Conservation (phyloP, 2,888 invertebrate genomes). For the Phasia obesa region DNA sequence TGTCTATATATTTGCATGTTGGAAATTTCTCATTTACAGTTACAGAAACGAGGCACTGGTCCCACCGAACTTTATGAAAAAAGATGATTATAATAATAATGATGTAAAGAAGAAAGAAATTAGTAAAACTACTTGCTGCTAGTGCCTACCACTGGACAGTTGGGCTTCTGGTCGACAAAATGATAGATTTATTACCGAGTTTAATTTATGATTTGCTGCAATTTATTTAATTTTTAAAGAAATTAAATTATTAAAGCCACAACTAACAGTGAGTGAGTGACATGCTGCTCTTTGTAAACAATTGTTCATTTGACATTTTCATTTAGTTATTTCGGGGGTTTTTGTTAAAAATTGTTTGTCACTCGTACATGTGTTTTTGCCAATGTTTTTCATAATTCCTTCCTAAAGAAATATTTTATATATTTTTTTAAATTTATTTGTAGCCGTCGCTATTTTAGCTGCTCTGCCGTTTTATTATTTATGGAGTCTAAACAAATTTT, state of each 20-base stretch:
- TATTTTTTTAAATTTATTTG: neutral
- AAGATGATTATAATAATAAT: conserved; percentile 4
- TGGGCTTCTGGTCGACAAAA: no score
- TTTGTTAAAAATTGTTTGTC: conserved; percentile 28
- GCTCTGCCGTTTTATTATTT: conserved; percentile 58
- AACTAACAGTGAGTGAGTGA: conserved; percentile 52
- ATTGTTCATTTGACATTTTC: conserved; percentile 61
- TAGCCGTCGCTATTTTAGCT: neutral
- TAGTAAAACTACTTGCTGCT: neutral
- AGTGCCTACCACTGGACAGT: no score
- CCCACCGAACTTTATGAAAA: neutral
- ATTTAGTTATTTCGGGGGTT: conserved; percentile 7
- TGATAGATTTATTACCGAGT: no score
- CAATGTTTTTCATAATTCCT: conserved; percentile 28
- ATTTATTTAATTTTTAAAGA: neutral
- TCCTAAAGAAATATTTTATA: conserved; percentile 36
- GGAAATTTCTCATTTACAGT: no score
- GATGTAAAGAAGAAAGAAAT: neutral
- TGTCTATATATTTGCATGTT: no score
- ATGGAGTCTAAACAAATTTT: conserved; percentile 63
- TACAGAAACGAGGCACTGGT: no score
- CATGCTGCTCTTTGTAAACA: conserved; percentile 61
- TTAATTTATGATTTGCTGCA: no score
- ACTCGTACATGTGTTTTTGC: conserved; percentile 52
- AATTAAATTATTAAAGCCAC: conserved; percentile 32